A percentile compares a stretch with the other conserved stretches of the same genome.
These are phyloP conservation scores for Drosophila nikananu DNA, from an alignment of 1,140 invertebrate genomes.

Conservation along the genomic window DNA sequence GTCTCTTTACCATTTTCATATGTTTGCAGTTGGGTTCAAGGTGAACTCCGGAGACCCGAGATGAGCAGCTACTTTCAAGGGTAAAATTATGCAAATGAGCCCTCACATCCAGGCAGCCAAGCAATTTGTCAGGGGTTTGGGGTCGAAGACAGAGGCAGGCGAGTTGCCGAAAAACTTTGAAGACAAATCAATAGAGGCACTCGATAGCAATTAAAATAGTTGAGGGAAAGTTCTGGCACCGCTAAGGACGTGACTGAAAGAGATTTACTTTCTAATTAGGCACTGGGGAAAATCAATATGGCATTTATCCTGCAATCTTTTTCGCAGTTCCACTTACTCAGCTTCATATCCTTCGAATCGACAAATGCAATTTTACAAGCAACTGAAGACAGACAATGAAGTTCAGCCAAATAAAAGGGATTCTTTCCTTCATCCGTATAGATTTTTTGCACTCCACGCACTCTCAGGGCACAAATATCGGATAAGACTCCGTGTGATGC, in stretches of 20 bases:
- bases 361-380: conserved; percentile 62
- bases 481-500: conserved; percentile 27
- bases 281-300: conserved; percentile 45
- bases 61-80: conserved; percentile 26
- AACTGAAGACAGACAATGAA: conserved; percentile 52
- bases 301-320: conserved; percentile 9
- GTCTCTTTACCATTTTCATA: conserved; percentile 17
- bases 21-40: conserved; percentile 59
- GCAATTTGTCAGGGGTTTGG: conserved; percentile 65
- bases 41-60: conserved; percentile 42
- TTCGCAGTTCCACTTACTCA: conserved; percentile 21
- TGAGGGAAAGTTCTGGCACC: conserved; percentile 43
- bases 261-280: conserved; percentile 50
- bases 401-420: conserved; percentile 36
- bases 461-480: conserved; percentile 42
- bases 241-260: conserved; percentile 56
- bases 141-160: not conserved
- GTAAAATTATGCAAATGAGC: conserved; percentile 71
- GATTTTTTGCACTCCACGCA: conserved; percentile 1
- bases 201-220: conserved; percentile 71
- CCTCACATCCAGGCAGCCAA: conserved; percentile 27
- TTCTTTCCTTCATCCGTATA: not conserved
- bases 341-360: conserved; percentile 42
- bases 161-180: conserved; percentile 48
- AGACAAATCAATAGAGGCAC: conserved; percentile 67